Base-by-base conservation (phyloP, 1,140 invertebrate genomes). In the Micrasema longulum region DNA sequence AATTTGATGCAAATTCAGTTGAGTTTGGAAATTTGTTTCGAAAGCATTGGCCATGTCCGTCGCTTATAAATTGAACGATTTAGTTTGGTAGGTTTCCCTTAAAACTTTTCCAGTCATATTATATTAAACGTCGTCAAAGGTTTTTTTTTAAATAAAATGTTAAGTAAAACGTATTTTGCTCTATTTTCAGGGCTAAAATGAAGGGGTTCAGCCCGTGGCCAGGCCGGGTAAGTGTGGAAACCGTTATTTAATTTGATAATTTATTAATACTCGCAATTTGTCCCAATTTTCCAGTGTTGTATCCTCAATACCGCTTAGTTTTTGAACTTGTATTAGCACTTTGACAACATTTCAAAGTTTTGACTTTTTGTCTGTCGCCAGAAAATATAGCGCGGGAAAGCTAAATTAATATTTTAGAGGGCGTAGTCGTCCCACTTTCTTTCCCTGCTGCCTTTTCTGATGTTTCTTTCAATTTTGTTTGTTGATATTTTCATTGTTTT, bases 191-290 rank as follows among this genome's bases (percentile, higher is more conserved):
- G 95, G 95, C 95, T 18, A 96, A 96, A 89, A 96, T 96, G 94
- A 96, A 96, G 87, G 93, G 94, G 78, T 97, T 95, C 86, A 93
- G 93, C 70, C 93, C 94, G 71, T 97, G 95, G 95, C 95, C 95
- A 45, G 94, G 92, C 83, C 92, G 93, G 89, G 94, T 97, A 89
- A 92, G 74, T 70, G 20, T 16, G 31, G 43, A 63, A 64, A 70
- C 68, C 68, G 68, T 70, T 70, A 70, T 70, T 63, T 38, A 64
- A 45, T 26, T 47, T 47, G 60, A 23, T 35, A 64, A 47, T 22
- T 64, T n/a, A 47, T 47, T 20, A 64, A 16, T 41, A 41, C 36
- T 4, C 14, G 36, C 0, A 18, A 41, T 22, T 38, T 47, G 9
- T 12, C 20, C 23, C 22, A 64, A 20, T 14, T 18, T 26, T 47